phyloP scores from a whole-genome alignment of 2,888 invertebrate genomes.

The Mantis religiosa region DNA sequence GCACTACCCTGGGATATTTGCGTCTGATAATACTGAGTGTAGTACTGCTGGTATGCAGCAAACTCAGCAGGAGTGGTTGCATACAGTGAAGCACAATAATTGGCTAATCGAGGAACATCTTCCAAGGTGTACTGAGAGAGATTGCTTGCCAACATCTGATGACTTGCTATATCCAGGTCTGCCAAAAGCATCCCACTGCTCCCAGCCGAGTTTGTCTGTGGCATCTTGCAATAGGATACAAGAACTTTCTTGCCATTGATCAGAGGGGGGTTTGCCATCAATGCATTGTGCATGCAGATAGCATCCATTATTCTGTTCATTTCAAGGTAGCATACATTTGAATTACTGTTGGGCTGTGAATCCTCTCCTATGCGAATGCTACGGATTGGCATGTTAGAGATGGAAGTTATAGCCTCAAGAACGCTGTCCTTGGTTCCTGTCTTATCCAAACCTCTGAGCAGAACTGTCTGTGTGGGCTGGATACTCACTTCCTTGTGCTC shows the following conservation, averaged over 20 bases:
- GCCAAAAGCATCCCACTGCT: neutral
- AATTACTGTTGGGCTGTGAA: slow-evolving; percentile 77
- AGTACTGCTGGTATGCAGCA: slow-evolving; percentile 65
- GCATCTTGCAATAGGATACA: slow-evolving; percentile 39
- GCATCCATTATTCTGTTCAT: slow-evolving; percentile 81
- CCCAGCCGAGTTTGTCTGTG: neutral
- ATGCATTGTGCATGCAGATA: slow-evolving; percentile 67
- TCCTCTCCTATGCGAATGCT: slow-evolving; percentile 84
- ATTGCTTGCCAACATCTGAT: neutral
- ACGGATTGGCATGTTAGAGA: slow-evolving; percentile 68
- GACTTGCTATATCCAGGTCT: neutral
- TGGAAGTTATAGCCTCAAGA: slow-evolving; percentile 70
- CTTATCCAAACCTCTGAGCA: slow-evolving; percentile 87
- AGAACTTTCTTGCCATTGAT: slow-evolving; percentile 53
- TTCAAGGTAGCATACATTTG: slow-evolving; percentile 75
- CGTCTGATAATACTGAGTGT: slow-evolving; percentile 67
- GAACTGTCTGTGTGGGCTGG: slow-evolving; percentile 53
- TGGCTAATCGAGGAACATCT: slow-evolving; percentile 68
- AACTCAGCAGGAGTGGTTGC: slow-evolving; percentile 68
- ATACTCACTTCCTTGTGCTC: slow-evolving; percentile 62
- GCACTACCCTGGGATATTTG: slow-evolving; percentile 54
- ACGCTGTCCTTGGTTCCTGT: slow-evolving; percentile 91
- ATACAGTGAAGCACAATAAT: slow-evolving; percentile 70
- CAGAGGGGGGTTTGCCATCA: slow-evolving; percentile 55
- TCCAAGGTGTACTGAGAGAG: slow-evolving; percentile 52